These are phyloP conservation scores for Merops nubicus DNA, from an alignment of 2,113 vertebrate genomes.

Conservation along the genomic window DNA sequence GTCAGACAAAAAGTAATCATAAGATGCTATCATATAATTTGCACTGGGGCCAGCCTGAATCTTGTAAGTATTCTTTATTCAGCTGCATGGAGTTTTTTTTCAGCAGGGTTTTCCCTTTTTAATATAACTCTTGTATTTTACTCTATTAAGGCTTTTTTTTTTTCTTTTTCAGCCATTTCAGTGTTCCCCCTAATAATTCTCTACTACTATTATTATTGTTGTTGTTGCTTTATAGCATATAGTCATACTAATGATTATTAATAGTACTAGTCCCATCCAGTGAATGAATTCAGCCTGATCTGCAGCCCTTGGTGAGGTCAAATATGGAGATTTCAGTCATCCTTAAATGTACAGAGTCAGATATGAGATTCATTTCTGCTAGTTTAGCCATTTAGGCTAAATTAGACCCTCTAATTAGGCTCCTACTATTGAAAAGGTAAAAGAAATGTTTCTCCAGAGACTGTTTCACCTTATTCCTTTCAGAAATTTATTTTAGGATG, in stretches of 20 bases:
- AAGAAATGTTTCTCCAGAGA: neutral
- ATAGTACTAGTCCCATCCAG: neutral
- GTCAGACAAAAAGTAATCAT: conserved; percentile 50
- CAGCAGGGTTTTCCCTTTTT: neutral
- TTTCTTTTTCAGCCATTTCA: too few relatives aligned
- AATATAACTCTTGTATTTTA: neutral
- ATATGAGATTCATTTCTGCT: neutral
- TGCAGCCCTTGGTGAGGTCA: neutral
- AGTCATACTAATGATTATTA: neutral
- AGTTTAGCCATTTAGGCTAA: neutral
- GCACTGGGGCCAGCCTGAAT: conserved; percentile 26
- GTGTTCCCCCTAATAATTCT: neutral
- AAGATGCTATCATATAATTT: conserved; percentile 51
- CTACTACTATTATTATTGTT: neutral
- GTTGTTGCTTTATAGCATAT: accelerated
- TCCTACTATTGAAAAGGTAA: neutral
- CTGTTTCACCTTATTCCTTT: neutral
- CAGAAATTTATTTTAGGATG: neutral
- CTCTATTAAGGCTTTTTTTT: neutral
- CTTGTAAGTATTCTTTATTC: neutral
- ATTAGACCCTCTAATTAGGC: neutral
- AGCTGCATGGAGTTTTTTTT: neutral
- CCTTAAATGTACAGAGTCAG: neutral
- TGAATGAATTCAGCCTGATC: neutral
- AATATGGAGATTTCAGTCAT: neutral